A percentile compares a stretch with the other conserved stretches of the same genome.
These are phyloP conservation scores for Cacoxenus indagator DNA, from an alignment of 2,888 invertebrate species.

Conservation along the genomic window DNA sequence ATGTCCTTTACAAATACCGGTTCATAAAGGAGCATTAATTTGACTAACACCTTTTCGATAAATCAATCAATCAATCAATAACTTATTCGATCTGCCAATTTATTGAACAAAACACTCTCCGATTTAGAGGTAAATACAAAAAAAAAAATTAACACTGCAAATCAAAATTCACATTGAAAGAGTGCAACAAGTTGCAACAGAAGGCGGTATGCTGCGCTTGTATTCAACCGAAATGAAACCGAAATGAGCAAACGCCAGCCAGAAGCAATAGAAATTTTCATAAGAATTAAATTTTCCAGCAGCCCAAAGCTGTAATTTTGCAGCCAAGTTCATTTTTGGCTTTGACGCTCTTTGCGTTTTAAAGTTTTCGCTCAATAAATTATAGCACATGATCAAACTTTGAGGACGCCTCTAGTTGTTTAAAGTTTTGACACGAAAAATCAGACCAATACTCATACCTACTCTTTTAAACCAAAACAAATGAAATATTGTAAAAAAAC, in stretches of 20 bases:
- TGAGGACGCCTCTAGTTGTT: slow-evolving; percentile 43
- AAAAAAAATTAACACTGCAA: no score
- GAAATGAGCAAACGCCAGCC: not conserved
- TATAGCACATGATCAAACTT: slow-evolving; percentile 47
- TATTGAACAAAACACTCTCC: no score
- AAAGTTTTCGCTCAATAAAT: slow-evolving; percentile 6
- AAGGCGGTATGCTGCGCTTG: not conserved
- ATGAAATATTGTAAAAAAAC: slow-evolving; percentile 23
- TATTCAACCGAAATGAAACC: not conserved
- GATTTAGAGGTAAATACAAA: no score
- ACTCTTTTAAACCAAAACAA: not conserved
- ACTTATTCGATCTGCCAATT: no score
- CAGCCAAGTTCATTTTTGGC: not conserved
- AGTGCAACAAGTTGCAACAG: not conserved
- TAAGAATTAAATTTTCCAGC: not conserved
- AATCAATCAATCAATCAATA: no score
- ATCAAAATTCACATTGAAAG: not conserved
- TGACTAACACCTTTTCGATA: no score
- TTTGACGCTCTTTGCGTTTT: no score
- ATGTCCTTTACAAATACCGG: no score
- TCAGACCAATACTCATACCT: no score
- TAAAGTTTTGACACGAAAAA: slow-evolving; percentile 25
- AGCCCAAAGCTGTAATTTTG: not conserved
- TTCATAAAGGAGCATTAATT: no score
- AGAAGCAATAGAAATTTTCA: not conserved